Base-by-base conservation (phyloP, 2,797 vertebrate genomes). In the Streptopelia turtur region DNA sequence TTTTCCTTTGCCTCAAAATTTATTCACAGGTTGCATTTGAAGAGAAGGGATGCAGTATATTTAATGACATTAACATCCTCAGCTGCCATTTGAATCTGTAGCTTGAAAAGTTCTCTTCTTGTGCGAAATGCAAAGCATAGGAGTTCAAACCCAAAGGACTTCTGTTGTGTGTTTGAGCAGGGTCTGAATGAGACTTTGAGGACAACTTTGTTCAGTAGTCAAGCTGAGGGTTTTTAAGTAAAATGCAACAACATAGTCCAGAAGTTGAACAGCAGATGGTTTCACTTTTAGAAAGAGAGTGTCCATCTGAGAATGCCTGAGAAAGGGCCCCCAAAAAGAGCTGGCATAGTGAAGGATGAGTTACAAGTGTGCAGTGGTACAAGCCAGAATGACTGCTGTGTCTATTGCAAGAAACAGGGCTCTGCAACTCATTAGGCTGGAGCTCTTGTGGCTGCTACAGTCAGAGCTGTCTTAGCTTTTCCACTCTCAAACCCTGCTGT, bases 401-500 rank as follows among this genome's bases (percentile, higher is more conserved):
- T 60, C 61, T 80, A 0, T 28, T 59, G 53, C 39, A 71, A 87
- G 64, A 74, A 87, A 87, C 14, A 23, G 25, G 49, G 13, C 37
- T 85, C 68, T 93, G 43, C 49, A 61, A 9, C 86, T 95, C 59
- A n/a, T 90, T 93, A 89, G 39, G 14, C 39, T 75, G 83, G 88
- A 92, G 72, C 53, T 47, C 66, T n/a, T 76, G 75, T 82, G 60
- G 75, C 60, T 82, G 59, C 47, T 72, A 11, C 68, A 53, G 64
- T 89, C 70, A 49, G 68, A 52, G 45, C 57, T 92, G 71, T 28
- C 81, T 77, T 80, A 85, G 50, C 53, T 89, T 92, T 92, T 87
- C 49, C n/a, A 8, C 87, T 93, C 78, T 71, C 85, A 87, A 93
- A 57, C 41, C 82, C 71, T 75, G 64, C 93, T 95, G 89, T 4